Conservation (phyloP, 2,797 vertebrate genomes). For the Amphiprion clarkii region DNA sequence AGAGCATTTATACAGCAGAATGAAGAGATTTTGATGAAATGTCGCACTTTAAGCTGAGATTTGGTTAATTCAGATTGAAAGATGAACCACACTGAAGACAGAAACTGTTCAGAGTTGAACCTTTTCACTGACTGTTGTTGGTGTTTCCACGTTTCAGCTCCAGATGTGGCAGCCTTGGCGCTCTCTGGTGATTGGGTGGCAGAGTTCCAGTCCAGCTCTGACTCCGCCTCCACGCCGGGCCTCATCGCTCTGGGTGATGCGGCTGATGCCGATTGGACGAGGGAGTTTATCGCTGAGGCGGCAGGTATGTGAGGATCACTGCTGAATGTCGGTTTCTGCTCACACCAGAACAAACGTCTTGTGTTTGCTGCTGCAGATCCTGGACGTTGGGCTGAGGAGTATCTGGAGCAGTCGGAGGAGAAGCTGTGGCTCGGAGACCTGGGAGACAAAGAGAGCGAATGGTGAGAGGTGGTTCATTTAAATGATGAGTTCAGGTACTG, state of each 20-base stretch:
- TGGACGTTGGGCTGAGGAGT: conserved; percentile 97
- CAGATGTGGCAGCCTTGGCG: conserved; percentile 94
- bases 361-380: conserved; percentile 85
- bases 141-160: conserved; percentile 83
- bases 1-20: too few relatives aligned
- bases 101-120: too few relatives aligned
- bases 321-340: conserved; percentile 1
- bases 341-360: conserved; percentile 17
- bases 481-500: conserved; percentile 1
- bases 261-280: conserved; percentile 95
- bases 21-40: too few relatives aligned
- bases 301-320: conserved; percentile 84
- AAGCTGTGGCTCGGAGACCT: conserved; percentile 97
- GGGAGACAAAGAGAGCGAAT: conserved; percentile 90
- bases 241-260: conserved; percentile 88
- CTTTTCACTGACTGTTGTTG: too few relatives aligned
- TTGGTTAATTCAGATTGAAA: too few relatives aligned
- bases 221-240: conserved; percentile 82
- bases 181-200: conserved; percentile 96
- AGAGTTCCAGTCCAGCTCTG: conserved; percentile 89
- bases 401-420: conserved; percentile 97
- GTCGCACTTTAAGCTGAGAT: too few relatives aligned
- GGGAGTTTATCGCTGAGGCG: conserved; percentile 97
- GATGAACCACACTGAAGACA: too few relatives aligned
- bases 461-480: conserved; percentile 84